These are phyloP conservation scores for Drosophila chauvacae DNA, from an alignment of 1,140 invertebrate genomes.

Conservation along the genomic window DNA sequence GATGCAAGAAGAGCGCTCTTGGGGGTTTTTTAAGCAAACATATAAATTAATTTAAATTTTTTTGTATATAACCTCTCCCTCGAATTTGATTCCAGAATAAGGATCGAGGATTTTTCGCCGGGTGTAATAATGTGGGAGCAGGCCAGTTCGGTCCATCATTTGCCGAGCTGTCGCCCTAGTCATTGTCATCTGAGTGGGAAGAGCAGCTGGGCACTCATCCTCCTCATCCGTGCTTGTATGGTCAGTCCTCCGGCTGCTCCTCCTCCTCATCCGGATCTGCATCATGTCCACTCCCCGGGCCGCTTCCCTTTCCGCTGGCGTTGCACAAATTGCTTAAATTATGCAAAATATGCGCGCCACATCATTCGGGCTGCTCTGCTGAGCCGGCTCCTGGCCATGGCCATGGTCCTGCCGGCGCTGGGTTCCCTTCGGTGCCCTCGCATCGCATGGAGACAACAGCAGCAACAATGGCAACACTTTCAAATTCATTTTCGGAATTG, in stretches of 20 bases:
- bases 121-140: slow-evolving; percentile 64
- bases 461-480: slow-evolving; percentile 65
- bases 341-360: slow-evolving; percentile 82
- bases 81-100: background rate
- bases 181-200: slow-evolving; percentile 33
- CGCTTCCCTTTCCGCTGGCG: slow-evolving; percentile 54
- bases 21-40: background rate
- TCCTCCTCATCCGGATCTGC: background rate
- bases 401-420: slow-evolving; percentile 1
- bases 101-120: background rate
- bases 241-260: slow-evolving; percentile 9
- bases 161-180: slow-evolving; percentile 28
- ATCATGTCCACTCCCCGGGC: background rate
- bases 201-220: background rate
- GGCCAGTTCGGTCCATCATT: slow-evolving; percentile 32
- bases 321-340: slow-evolving; percentile 82
- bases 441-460: slow-evolving; percentile 24
- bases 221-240: slow-evolving; percentile 28
- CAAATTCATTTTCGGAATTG: slow-evolving; percentile 81
- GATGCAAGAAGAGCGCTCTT: background rate
- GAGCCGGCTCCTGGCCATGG: slow-evolving; percentile 6
- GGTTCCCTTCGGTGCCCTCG: slow-evolving; percentile 15
- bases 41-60: too few species aligned
- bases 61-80: background rate
- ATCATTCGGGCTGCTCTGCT: slow-evolving; percentile 47